Base-by-base conservation (phyloP, 2,888 invertebrate species). In the Caenorhabditis macrosperma region DNA sequence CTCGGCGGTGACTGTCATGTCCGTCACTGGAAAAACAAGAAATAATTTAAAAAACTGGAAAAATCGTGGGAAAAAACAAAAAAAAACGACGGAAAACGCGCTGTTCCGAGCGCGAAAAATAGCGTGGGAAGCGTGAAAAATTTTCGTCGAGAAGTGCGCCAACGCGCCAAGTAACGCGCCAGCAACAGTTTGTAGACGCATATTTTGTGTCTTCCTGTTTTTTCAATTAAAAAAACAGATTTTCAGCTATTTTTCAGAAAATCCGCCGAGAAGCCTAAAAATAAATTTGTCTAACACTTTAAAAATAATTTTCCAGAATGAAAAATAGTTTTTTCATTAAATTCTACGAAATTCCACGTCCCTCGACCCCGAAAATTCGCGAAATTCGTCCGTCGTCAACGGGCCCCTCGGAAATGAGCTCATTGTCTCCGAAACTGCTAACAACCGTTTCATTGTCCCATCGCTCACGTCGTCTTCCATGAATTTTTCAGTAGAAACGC, bases 1-100 rank as follows among this genome's bases (percentile, higher is more conserved):
- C 12, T 78, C 78, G 35, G 59, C 28, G n/a, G 22, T 50, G 15
- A 22, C 68, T 24, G 71, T 57, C 77, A 74, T 76, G 30, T 24
- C 54, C 35, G n/a, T 28, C 61, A 35, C 72, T 72, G 63, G 28
- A 61, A 48, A 55, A 33, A 52, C 10, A 15, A 20, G 28, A 52
- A 15, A 52, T 52, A 6, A 15, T 33, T 7, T 17, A 48, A 48
- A 44, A 44, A 44, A 44, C 15, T 48, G 22, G 6, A 48, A 22
- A 17, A 12, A 48, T 48, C 20, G 12, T 22, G 4, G 20, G 44
- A 4, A 22, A 48, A 28, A 30, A 50, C 12, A 52, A 38, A 66
- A 66, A 26, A 54, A 35, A 52, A 35, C 20, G 26, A 41, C 20
- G 17, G 28, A 61, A 48, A 24, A 26, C 26, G 52, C 24, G 28